Conservation (phyloP, 2,113 vertebrate genomes). For the Coptodon rendalli region DNA sequence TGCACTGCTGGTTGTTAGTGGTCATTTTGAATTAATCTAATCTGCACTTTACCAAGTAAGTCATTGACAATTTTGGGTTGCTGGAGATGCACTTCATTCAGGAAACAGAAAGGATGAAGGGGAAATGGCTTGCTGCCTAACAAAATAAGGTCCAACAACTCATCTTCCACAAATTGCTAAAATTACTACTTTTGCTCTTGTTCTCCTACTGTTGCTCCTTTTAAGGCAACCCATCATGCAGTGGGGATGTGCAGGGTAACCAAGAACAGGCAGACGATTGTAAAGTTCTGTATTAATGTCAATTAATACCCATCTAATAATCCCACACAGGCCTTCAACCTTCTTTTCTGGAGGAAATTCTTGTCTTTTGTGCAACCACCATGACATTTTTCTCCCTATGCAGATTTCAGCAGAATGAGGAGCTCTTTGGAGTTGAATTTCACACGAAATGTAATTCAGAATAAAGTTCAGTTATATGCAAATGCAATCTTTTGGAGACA, state of each 20-base stretch:
- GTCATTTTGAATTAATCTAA: not conserved
- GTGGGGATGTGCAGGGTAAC: not conserved
- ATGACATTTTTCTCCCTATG: not conserved
- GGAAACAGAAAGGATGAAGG: not conserved
- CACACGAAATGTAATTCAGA: not conserved
- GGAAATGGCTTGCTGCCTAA: not conserved
- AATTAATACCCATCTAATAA: not conserved
- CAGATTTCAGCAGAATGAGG: not conserved
- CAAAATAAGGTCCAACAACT: not conserved
- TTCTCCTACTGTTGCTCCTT: not conserved
- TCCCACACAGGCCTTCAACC: not conserved
- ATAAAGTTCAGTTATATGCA: not conserved
- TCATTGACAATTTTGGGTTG: not conserved
- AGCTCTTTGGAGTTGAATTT: not conserved
- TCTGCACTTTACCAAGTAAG: not conserved
- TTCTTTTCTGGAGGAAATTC: not conserved
- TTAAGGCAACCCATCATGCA: not conserved
- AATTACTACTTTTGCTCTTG: not conserved
- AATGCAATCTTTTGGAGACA: not conserved
- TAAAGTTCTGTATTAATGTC: not conserved
- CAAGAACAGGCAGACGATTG: not conserved
- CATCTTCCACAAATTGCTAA: not conserved
- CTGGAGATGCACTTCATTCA: not conserved
- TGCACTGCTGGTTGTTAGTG: not conserved
- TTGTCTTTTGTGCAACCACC: not conserved